A percentile compares a stretch with the other conserved stretches of the same genome.
phyloP scores from a whole-genome alignment of 2,888 invertebrate genomes.

The Andrena dorsata region DNA sequence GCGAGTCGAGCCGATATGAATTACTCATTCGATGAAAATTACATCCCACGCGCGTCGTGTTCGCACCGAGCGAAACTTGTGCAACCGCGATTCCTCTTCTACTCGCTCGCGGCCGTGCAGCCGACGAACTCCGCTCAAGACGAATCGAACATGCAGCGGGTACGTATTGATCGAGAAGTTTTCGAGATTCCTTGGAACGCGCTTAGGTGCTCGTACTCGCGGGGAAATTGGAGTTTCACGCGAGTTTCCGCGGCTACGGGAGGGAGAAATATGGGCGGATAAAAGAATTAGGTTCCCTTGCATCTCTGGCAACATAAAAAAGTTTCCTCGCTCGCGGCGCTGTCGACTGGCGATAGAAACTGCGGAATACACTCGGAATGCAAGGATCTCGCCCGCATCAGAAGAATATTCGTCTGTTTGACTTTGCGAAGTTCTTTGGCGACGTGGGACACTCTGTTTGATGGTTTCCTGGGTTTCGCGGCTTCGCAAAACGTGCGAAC shows the following conservation, averaged over 20 bases:
- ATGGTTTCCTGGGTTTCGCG: conserved; percentile 6
- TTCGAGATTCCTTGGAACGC: background rate
- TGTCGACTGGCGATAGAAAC: background rate
- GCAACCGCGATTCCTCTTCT: conserved; percentile 31
- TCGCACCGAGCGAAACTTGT: conserved; percentile 5
- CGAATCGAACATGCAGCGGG: background rate
- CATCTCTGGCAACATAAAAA: background rate
- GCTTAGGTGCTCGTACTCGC: background rate
- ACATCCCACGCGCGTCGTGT: conserved; percentile 43
- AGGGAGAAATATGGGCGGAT: background rate
- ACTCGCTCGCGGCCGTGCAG: background rate
- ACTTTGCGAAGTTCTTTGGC: background rate
- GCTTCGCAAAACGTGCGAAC: background rate
- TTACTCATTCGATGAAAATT: conserved; percentile 61
- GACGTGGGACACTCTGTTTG: conserved; percentile 10
- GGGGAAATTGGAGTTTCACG: background rate
- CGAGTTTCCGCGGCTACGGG: conserved; percentile 1
- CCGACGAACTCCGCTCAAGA: background rate
- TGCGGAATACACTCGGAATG: background rate
- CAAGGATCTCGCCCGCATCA: conserved; percentile 2
- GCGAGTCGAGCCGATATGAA: conserved; percentile 45
- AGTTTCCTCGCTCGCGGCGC: conserved; percentile 2
- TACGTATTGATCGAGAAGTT: conserved; percentile 8
- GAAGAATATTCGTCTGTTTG: conserved; percentile 15
- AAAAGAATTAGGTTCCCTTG: conserved; percentile 4